Base-by-base conservation (phyloP, 2,797 vertebrate species). In the Acanthornis magna region DNA sequence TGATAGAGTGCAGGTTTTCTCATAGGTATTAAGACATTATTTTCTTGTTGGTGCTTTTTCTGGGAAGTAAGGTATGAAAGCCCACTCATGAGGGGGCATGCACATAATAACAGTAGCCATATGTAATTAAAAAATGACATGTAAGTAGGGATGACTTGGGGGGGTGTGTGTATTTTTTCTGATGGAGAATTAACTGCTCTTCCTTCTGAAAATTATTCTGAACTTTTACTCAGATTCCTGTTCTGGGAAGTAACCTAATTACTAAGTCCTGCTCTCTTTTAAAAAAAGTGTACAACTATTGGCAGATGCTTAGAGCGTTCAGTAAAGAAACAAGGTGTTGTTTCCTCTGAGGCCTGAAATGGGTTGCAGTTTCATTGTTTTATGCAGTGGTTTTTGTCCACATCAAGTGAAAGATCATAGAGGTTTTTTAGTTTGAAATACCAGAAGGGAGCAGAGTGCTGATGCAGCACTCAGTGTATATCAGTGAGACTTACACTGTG, bases 381-480 rank as follows among this genome's bases (percentile, higher is more conserved):
- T 1, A 4, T 29, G 45, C 21, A 13, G 29, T 65, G 45, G 1
- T 48, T 94, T 77, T 85, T 2, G 1, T 68, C 16, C 34, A 58
- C 1, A 2, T 73, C 29, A 61, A 42, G 38, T 75, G 53, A 27
- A 61, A 63, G 55, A 65, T 68, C 4, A 4, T 3, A 34, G 29
- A 22, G 9, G 5, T 11, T 43, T 40, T 38, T 77, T 42, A 58
- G 42, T 60, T 85, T 47, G 26, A 34, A 53, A 40, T 72, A 30
- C 34, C 20, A 73, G n/a, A 65, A 65, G n/a, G 29, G n/a, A 74
- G 23, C 61, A 78, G 66, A 43, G 54, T 72, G 25, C 23, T 76
- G 60, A 36, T 0, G 0, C 9, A 40, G 50, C 32, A 15, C 19
- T 60, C 20, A 4, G 10, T 25, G 23, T 50, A 1, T 43, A 1